A percentile compares a stretch with the other conserved stretches of the same genome.
Conservation (phyloP, 92 coral and sea anemone species). For the Palythoa grandiflora region DNA sequence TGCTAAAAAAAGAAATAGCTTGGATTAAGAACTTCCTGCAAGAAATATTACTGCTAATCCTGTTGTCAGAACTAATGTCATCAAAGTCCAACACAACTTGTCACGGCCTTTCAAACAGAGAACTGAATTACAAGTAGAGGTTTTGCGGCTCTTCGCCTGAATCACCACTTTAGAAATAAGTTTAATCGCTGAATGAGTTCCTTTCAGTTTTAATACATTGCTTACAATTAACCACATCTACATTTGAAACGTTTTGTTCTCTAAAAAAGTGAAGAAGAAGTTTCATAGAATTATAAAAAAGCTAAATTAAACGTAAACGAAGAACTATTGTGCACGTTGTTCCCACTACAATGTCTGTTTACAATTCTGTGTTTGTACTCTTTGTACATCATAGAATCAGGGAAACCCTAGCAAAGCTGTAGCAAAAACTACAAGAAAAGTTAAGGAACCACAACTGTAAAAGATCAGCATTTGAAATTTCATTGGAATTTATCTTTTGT, state of each 20-base stretch:
- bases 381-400: background rate
- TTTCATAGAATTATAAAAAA: background rate
- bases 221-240: background rate
- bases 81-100: slow-evolving; percentile 61
- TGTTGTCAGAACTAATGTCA: slow-evolving; percentile 61
- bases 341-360: background rate
- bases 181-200: background rate
- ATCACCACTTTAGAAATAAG: background rate
- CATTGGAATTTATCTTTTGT: slow-evolving; percentile 4
- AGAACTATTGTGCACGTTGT: background rate
- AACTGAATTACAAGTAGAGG: slow-evolving; percentile 11
- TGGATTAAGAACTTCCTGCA: slow-evolving; percentile 54
- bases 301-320: slow-evolving; percentile 28
- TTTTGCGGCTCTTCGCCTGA: background rate
- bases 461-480: background rate
- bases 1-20: slow-evolving; percentile 20
- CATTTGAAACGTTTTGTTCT: background rate
- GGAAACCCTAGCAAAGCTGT: background rate
- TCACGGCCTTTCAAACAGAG: slow-evolving; percentile 19
- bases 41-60: slow-evolving; percentile 63
- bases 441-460: background rate
- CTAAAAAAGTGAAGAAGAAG: background rate
- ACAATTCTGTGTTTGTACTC: background rate
- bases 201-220: background rate
- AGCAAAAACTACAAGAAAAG: background rate